Percentiles rank a stretch among this genome's conserved stretches.
Evolutionary conservation across 2,888 invertebrate genomes (phyloP).

Genomic region (Blastobasis lacticolella): DNA sequence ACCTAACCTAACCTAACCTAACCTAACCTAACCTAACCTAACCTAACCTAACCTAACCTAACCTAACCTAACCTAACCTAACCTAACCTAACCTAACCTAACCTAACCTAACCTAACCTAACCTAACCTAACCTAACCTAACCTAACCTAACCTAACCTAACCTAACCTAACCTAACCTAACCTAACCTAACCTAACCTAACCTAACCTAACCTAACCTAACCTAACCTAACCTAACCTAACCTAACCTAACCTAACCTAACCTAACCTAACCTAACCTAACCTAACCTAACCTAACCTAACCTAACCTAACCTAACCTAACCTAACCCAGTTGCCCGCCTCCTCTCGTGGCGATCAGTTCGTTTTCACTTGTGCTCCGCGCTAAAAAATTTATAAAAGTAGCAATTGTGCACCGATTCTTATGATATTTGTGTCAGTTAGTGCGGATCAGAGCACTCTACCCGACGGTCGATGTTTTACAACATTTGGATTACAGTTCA

Average conservation of each 20-base stretch:
- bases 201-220: conserved; percentile 5
- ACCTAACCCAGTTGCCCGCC: conserved; percentile 2
- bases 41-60: conserved; percentile 11
- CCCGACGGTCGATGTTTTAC: too few species aligned
- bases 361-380: background rate
- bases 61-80: conserved; percentile 9
- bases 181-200: conserved; percentile 10
- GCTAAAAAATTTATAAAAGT: background rate
- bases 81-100: conserved; percentile 7
- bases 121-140: conserved; percentile 14
- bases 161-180: conserved; percentile 9
- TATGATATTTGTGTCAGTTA: too few species aligned
- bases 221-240: conserved; percentile 8
- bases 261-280: conserved; percentile 4
- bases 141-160: conserved; percentile 9
- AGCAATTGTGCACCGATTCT: too few species aligned
- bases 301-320: conserved; percentile 8
- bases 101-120: conserved; percentile 13
- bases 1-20: conserved; percentile 10
- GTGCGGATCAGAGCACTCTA: too few species aligned
- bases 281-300: conserved; percentile 5
- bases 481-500: too few species aligned
- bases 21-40: conserved; percentile 11
- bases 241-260: conserved; percentile 5
- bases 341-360: background rate